Evolutionary conservation across 2,113 vertebrate species (phyloP), one percentile per base, ranked within the genome.

Genomic region (Rhea pennata): DNA sequence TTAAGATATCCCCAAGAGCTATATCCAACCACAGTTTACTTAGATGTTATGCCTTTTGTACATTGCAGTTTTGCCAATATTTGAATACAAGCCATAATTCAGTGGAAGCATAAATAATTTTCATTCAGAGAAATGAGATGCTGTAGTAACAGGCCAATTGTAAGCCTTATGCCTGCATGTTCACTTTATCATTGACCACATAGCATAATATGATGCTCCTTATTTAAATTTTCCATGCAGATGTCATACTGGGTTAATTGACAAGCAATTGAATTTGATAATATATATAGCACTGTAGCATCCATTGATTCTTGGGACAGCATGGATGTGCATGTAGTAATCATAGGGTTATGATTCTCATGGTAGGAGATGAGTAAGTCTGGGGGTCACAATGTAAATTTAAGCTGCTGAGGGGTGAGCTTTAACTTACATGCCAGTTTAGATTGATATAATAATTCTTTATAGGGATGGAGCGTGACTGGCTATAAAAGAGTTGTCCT

Each of bases 231-330:
- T 96, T 96, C 87, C 96, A 88, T 93, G 88, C 92, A 89, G 92
- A 95, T 98, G 90, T 97, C 48, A 1, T 87, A 92, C 88, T 88
- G 94, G 95, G 97, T 98, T 98, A 97, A 98, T 97, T 97, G 97
- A 97, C 95, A 97, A 97, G 95, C 96, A 95, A 93, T 95, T 96
- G 96, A 92, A 96, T 97, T 95, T 96, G 95, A 96, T 97, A 96
- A 95, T 94, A 96, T 1, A 29, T 95, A 36, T 92, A 95, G 95
- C 19, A 54, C 36, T 72, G 91, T 77, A 96, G 80, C 90, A 95
- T 93, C 74, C 89, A 96, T 96, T 73, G 92, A 97, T 97, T 96
- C 82, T 88, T 88, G 62, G 91, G 91, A 88, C 73, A 70, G 91
- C 22, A 61, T 88, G 88, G 69, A 90, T 92, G 79, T 90, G 88